These are phyloP conservation scores for Stegophylla sp. DNA, from an alignment of 2,888 invertebrate genomes.

Conservation along the genomic window DNA sequence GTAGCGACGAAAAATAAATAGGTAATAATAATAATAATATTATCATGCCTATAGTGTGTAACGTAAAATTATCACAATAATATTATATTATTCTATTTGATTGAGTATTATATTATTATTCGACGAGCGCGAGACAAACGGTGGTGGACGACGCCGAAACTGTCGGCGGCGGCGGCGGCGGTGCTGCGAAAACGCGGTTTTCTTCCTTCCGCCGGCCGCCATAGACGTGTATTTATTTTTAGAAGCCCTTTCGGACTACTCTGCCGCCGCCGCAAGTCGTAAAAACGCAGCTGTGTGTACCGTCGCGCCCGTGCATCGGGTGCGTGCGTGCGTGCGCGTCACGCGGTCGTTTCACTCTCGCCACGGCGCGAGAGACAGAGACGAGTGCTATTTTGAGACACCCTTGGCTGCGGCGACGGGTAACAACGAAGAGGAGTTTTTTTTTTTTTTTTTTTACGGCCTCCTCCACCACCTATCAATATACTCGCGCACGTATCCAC, in stretches of 20 bases:
- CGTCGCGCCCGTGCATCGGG: too few relatives aligned
- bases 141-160: not conserved
- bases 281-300: too few relatives aligned
- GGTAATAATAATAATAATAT: too few relatives aligned
- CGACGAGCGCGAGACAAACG: not conserved
- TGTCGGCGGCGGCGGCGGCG: not conserved
- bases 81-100: too few relatives aligned
- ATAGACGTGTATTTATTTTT: not conserved
- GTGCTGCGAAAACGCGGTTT: not conserved
- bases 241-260: not conserved
- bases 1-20: too few relatives aligned
- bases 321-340: not conserved
- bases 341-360: not conserved
- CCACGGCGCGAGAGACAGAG: not conserved
- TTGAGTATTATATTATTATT: too few relatives aligned
- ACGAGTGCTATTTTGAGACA: constrained; percentile 27
- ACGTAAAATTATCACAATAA: too few relatives aligned
- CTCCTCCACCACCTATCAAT: too few relatives aligned
- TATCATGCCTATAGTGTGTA: too few relatives aligned
- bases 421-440: not conserved
- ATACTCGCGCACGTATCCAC: not conserved
- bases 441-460: too few relatives aligned
- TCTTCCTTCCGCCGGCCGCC: not conserved
- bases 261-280: not conserved
- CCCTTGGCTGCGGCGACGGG: constrained; percentile 1